Evolutionary conservation across 2,797 vertebrate species (phyloP).

Genomic region (Takifugu ocellatus): DNA sequence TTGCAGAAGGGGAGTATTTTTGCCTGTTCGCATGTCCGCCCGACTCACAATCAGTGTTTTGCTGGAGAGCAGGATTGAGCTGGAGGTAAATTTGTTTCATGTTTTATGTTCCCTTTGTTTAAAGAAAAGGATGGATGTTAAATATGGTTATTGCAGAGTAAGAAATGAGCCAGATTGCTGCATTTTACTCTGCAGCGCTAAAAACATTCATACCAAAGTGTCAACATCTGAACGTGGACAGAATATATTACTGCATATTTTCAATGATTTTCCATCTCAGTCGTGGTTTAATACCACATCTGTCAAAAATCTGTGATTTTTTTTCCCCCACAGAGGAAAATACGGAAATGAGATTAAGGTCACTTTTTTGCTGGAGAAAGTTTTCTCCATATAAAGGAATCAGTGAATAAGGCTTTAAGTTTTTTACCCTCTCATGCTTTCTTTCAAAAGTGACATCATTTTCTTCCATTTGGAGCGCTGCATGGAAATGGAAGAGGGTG

Average conservation of each 20-base stretch:
- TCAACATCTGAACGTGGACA: conserved; percentile 3
- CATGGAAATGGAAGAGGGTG: conserved; percentile 3
- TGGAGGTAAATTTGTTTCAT: not conserved
- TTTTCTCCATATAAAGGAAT: conserved; percentile 49
- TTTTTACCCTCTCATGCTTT: not conserved
- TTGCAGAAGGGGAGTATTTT: conserved; percentile 22
- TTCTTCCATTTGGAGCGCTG: conserved; percentile 5
- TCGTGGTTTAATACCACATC: conserved; percentile 16
- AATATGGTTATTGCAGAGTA: no score
- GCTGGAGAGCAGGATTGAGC: conserved; percentile 5
- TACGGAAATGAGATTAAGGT: conserved; percentile 32
- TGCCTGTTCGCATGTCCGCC: conserved; percentile 8
- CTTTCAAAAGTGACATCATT: conserved; percentile 14
- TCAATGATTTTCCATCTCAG: not conserved
- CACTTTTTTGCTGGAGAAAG: conserved; percentile 31
- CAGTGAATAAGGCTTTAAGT: conserved; percentile 42
- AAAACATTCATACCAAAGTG: conserved; percentile 11
- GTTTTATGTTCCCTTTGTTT: not conserved
- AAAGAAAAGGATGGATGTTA: no score
- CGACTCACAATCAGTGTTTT: conserved; percentile 8
- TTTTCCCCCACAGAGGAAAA: conserved; percentile 11
- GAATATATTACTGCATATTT: conserved; percentile 21
- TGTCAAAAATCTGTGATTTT: conserved; percentile 26
- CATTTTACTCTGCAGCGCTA: not conserved
- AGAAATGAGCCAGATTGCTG: no score